Conservation (phyloP, 2,888 invertebrate species). For the Glaucopsyche alexis region DNA sequence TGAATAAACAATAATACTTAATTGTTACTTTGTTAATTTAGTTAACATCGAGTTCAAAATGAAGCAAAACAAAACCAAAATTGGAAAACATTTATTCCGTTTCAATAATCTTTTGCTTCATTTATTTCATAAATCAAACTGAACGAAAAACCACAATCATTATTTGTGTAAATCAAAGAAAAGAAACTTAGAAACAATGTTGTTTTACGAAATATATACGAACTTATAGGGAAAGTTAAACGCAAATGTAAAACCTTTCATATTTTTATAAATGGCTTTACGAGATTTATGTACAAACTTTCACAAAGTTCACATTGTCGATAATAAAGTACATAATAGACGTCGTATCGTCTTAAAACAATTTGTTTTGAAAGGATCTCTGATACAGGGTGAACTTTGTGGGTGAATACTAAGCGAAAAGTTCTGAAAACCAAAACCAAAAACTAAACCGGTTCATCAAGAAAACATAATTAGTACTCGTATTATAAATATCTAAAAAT, state of each 20-base stretch:
- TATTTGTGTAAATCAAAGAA: not conserved
- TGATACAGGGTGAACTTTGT: not conserved
- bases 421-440: too few relatives aligned
- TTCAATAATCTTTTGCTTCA: not conserved
- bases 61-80: not conserved
- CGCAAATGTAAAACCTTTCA: constrained; percentile 12
- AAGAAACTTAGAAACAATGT: not conserved
- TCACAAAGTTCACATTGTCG: not conserved
- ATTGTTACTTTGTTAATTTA: not conserved
- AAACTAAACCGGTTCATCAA: too few relatives aligned
- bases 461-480: too few relatives aligned
- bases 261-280: constrained; percentile 15
- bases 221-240: not conserved
- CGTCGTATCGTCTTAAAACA: not conserved
- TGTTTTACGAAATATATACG: constrained; percentile 9
- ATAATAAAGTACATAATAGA: constrained; percentile 1
- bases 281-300: constrained; percentile 10
- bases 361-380: not conserved
- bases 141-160: not conserved
- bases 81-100: not conserved
- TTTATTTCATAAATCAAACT: not conserved
- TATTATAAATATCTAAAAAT: too few relatives aligned
- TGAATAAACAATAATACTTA: too few relatives aligned
- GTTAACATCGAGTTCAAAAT: not conserved
- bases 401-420: too few relatives aligned